phyloP scores from a whole-genome alignment of 1,140 invertebrate species.

The Potamilus streckersoni region DNA sequence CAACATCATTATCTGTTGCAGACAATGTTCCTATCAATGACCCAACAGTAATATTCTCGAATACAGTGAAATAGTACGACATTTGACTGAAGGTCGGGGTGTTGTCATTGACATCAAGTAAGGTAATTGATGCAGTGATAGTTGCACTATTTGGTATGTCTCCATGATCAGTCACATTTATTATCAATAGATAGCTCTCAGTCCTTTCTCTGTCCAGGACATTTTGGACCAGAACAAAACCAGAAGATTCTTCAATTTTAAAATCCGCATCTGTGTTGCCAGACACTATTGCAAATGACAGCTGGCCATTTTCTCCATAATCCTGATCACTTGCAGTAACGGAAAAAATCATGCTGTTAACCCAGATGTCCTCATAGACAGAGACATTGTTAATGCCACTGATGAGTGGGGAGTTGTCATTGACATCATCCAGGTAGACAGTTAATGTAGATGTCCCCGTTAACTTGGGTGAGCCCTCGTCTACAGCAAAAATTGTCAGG shows the following conservation, averaged over 20 bases:
- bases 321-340: conserved; percentile 49
- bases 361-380: conserved; percentile 36
- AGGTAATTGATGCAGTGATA: conserved; percentile 33
- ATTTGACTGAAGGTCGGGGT: conserved; percentile 31
- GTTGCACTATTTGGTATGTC: conserved; percentile 13
- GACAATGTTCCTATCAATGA: conserved; percentile 17
- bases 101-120: conserved; percentile 56
- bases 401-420: conserved; percentile 45
- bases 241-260: conserved; percentile 33
- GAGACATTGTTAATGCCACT: conserved; percentile 32
- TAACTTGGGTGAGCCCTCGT: conserved; percentile 28
- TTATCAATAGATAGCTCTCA: conserved; percentile 26
- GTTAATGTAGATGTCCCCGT: conserved; percentile 48
- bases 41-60: conserved; percentile 30
- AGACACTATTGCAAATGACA: conserved; percentile 39
- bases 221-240: conserved; percentile 42
- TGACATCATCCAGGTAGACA: conserved; percentile 44
- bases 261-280: conserved; percentile 45
- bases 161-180: conserved; percentile 46
- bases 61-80: conserved; percentile 28
- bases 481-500: conserved; percentile 33
- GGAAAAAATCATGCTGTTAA: conserved; percentile 40
- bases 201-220: conserved; percentile 44
- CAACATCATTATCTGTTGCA: conserved; percentile 42
- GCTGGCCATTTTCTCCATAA: conserved; percentile 38